Evolutionary conservation across 2,888 invertebrate genomes (phyloP), one percentile per base, ranked within the genome.

Genomic region (Metacarcinus magister): DNA sequence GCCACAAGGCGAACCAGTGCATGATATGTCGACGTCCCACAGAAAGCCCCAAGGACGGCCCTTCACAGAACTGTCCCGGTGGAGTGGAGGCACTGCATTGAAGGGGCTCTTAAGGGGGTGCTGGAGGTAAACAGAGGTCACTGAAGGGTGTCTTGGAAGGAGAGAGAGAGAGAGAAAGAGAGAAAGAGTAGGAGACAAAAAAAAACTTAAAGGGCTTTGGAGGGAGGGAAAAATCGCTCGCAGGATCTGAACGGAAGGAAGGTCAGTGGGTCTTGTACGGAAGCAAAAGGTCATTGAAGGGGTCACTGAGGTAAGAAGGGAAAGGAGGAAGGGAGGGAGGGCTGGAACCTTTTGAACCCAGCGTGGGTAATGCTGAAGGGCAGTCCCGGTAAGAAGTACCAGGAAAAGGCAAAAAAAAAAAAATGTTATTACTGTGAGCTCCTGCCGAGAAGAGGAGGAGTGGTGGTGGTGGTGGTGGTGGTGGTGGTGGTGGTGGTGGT

Each of bases 131-230:
- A 28, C 32, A 82, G 82, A 82, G 82, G 82, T 32, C 82, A 82
- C 82, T 82, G 82, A 32, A 82, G 82, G 82, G 28, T 67, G 82
- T 28, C 82, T 67, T 32, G 28, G 92, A 48, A n/a, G 13, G 92
- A 28, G 92, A 92, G 92, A 54, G 54, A 54, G 48, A 90, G 90
- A 90, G 90, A 90, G 90, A 91, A 23, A 91, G 91, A 91, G 46
- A 46, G 91, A 91, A 46, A 91, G 46, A 46, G 91, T 46, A n/a
- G n/a, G 91, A 44, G 19, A 44, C 19, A 44, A 82, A 82, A 5
- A 32, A 32, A n/a, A 23, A 5, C 67, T 67, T 67, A 67, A 23
- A 67, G 67, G n/a, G 10, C 67, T 23, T 67, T 67, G 5, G 67
- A 16, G 1, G 2, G 67, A 67, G n/a, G 19, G 19, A 23, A 67